Evolutionary conservation across 1,140 invertebrate species (phyloP).

Genomic region (Dolichoris vasculosae): DNA sequence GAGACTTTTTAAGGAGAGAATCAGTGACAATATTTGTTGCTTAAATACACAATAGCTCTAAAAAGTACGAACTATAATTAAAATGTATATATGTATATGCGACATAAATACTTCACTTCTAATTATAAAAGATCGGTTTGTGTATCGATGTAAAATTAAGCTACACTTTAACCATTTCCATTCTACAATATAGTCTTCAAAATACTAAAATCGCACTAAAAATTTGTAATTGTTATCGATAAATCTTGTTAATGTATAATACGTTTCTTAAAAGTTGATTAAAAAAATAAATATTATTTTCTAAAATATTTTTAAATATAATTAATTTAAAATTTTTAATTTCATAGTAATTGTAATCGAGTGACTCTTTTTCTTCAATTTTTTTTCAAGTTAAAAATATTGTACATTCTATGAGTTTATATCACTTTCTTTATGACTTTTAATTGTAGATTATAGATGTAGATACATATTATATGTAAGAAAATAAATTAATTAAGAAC

Average conservation of each 20-base stretch:
- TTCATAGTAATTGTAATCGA: not conserved
- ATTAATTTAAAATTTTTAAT: not conserved
- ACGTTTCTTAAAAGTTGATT: not conserved
- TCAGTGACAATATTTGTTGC: constrained; percentile 17
- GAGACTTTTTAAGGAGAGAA: constrained; percentile 37
- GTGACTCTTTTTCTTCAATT: not conserved
- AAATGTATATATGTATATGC: not conserved
- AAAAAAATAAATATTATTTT: too few relatives aligned
- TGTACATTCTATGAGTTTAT: too few relatives aligned
- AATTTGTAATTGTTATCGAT: not conserved
- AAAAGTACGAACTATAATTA: constrained; percentile 8
- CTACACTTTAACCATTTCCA: not conserved
- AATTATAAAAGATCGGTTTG: not conserved
- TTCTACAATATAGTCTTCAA: not conserved
- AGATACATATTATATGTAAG: too few relatives aligned
- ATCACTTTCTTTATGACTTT: too few relatives aligned
- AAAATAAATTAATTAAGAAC: too few relatives aligned
- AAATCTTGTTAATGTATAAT: not conserved
- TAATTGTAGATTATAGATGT: too few relatives aligned
- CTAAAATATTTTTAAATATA: not conserved
- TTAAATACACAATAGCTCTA: not conserved
- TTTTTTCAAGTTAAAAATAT: not conserved
- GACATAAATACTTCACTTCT: not conserved
- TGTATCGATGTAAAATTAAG: not conserved
- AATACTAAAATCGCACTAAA: not conserved